phyloP scores from a whole-genome alignment of 2,888 invertebrate species.

The Drosophila koepferae region DNA sequence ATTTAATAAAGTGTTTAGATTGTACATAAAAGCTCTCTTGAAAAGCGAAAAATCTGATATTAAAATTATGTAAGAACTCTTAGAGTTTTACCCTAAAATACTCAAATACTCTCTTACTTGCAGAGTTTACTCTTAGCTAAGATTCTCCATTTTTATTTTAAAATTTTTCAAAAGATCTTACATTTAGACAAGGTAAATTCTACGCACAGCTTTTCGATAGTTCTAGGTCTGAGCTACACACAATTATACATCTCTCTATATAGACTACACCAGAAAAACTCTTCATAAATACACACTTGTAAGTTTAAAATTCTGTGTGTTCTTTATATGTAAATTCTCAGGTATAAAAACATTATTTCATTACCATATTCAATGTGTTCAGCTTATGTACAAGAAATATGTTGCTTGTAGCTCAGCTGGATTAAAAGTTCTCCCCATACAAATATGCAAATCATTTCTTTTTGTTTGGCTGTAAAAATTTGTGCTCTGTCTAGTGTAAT shows the following conservation, averaged over 20 bases:
- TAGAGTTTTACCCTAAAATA: too few relatives aligned
- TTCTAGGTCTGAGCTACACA: not conserved
- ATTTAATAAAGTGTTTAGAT: too few relatives aligned
- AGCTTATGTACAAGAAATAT: not conserved
- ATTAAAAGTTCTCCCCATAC: not conserved
- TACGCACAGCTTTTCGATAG: too few relatives aligned
- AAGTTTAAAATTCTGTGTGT: not conserved
- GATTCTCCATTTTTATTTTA: too few relatives aligned
- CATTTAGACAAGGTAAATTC: too few relatives aligned
- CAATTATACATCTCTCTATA: not conserved
- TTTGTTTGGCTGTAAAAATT: not conserved
- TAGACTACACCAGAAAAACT: not conserved
- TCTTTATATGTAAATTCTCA: not conserved
- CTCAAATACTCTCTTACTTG: too few relatives aligned
- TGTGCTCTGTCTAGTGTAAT: constrained; percentile 47
- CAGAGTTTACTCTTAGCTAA: too few relatives aligned
- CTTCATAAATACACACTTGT: not conserved
- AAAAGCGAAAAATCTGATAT: too few relatives aligned
- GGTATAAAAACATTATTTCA: not conserved
- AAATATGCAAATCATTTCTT: constrained; percentile 8
- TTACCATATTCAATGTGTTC: constrained; percentile 3
- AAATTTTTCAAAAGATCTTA: too few relatives aligned
- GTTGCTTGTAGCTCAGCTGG: not conserved
- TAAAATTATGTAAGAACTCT: too few relatives aligned
- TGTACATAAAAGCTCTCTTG: too few relatives aligned